phyloP scores from a whole-genome alignment of 2,888 invertebrate genomes.

The Cataglyphis livida region DNA sequence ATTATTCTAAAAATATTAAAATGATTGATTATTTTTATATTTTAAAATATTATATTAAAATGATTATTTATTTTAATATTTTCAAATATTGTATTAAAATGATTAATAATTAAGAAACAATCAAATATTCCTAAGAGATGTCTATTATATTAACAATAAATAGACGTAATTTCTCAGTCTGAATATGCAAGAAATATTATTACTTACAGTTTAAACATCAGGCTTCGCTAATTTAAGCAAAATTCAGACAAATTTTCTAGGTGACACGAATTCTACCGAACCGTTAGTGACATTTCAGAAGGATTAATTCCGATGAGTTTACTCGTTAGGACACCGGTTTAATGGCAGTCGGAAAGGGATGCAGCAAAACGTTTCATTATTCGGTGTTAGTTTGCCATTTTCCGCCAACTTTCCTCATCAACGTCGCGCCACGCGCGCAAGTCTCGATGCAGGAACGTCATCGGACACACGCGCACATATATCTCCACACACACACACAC shows the following conservation, averaged over 20 bases:
- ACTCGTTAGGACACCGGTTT: constrained; percentile 36
- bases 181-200: background rate
- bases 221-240: background rate
- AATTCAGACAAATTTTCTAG: background rate
- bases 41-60: no score
- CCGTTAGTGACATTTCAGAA: constrained; percentile 30
- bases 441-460: background rate
- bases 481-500: background rate
- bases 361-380: constrained; percentile 51
- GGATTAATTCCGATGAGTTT: constrained; percentile 45
- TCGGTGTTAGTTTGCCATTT: constrained; percentile 36
- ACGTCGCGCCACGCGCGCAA: constrained; percentile 28
- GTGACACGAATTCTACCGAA: background rate
- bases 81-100: no score
- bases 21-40: no score
- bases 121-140: background rate
- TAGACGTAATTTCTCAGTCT: background rate
- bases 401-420: constrained; percentile 50
- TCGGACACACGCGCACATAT: background rate
- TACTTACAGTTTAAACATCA: background rate
- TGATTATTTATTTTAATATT: no score
- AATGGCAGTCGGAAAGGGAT: constrained; percentile 43
- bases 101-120: no score
- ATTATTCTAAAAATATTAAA: no score
- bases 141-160: no score